Base-by-base conservation (phyloP, 92 coral and sea anemone genomes). In the Zoanthus sociatus region DNA sequence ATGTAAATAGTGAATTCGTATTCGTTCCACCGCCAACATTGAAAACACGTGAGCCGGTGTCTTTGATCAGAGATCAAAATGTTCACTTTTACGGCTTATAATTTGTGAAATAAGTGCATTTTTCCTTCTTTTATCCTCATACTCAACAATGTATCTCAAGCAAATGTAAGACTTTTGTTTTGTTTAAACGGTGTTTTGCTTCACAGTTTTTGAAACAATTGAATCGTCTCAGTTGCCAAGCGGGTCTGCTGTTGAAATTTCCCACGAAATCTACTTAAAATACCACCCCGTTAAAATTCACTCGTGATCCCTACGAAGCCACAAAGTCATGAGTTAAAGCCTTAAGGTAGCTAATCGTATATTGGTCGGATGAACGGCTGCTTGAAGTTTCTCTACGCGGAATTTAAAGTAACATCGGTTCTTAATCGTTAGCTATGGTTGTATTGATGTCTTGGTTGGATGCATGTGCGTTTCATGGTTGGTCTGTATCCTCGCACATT, bases 401-500 rank as follows among this genome's bases (percentile, higher is more conserved):
- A 69, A 30, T 69, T 20, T 26, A 69, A 69, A 69, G 74, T 33
- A 30, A 69, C 14, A 32, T 5, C 46, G 45, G 74, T 30, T 26
- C 74, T 9, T 20, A 69, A 30, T 30, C 16, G 30, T 20, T 69
- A 30, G 14, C 8, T 69, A 11, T 11, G 9, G 55, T 30, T 69
- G 45, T 69, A 26, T 12, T 47, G 18, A 73, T 64, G 45, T 81
- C 47, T 81, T 81, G 85, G 74, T 81, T 81, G 75, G 85, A 0
- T 81, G 85, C 26, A 12, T 44, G 74, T 64, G n/a, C 72, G 7
- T 75, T 42, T 67, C 42, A 37, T 78, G 83, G 74, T 64, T 81
- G 85, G 50, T 18, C 85, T 81, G 84, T 79, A 63, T 79, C 84
- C 69, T 79, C 73, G 73, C 74, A 60, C 45, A 64, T 54, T 18